Evolutionary conservation across 2,888 invertebrate genomes (phyloP), one percentile per base, ranked within the genome.

Genomic region (Hemithea aestivaria): DNA sequence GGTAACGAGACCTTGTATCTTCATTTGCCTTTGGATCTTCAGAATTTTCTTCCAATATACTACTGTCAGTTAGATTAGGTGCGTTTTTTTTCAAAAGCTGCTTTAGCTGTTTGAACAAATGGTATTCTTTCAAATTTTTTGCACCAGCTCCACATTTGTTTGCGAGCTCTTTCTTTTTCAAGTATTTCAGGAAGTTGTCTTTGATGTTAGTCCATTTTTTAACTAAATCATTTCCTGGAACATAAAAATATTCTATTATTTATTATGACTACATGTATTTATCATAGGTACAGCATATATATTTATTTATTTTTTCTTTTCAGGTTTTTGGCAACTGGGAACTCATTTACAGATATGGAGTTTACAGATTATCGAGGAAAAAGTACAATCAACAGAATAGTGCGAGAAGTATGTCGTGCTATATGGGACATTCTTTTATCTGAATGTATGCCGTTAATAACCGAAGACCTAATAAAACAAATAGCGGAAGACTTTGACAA

Each of bases 11-110:
- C 29, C 35, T 43, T 32, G 9, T 32, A 24, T 24, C 16, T 32
- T 32, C 24, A 25, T 20, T 32, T 35, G 33, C 31, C 12, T 40
- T 40, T 24, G 31, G 30, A 34, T 34, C 30, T 38, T 40, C 26
- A 29, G 41, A 33, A 24, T 32, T 20, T 28, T 45, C 39, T 38
- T 35, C 45, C 27, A 35, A 24, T 39, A 40, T 33, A 35, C 40
- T 43, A 33, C 22, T n/a, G 24, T 46, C 46, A 30, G 49, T 50
- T 46, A 35, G 8, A 37, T 50, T 50, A 40, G 35, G 39, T 31
- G 30, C 38, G 26, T 45, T 49, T 49, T 45, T 49, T 34, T 49
- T 27, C 23, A 43, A 40, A 45, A 45, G 38, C 38, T 37, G n/a
- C n/a, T n/a, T 22, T 7, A 43, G 35, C 29, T 49, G 45, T 46